phyloP scores from a whole-genome alignment of 2,888 invertebrate species.

The Apamea monoglypha region DNA sequence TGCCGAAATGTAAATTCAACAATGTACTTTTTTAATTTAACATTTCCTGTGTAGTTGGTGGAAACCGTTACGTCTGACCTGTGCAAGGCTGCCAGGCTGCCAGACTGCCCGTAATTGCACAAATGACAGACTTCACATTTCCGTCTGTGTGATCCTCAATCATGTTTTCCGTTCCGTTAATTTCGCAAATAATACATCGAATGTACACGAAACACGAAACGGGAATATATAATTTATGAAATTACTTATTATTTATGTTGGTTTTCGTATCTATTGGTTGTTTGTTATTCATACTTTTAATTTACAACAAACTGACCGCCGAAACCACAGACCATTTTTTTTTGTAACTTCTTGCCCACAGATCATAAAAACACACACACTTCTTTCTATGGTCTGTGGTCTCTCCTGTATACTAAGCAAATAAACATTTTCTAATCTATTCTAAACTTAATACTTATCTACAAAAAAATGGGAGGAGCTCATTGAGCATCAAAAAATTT shows the following conservation, averaged over 20 bases:
- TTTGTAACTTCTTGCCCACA: not conserved
- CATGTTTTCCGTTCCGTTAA: constrained; percentile 60
- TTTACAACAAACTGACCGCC: not conserved
- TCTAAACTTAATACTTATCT: not conserved
- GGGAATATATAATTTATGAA: constrained; percentile 51
- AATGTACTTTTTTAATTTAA: constrained; percentile 41
- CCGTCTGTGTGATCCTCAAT: constrained; percentile 59
- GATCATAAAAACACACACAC: no score
- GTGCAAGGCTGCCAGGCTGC: constrained; percentile 39
- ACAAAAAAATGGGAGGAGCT: not conserved
- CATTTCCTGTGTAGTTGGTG: constrained; percentile 46
- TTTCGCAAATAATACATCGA: constrained; percentile 63
- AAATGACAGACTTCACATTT: constrained; percentile 68
- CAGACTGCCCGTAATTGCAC: constrained; percentile 54
- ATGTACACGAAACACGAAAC: constrained; percentile 37
- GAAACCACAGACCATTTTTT: not conserved
- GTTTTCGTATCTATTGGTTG: constrained; percentile 40
- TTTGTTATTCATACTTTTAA: constrained; percentile 5
- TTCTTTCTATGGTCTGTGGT: no score
- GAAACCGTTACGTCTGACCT: constrained; percentile 56
- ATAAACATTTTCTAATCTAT: not conserved
- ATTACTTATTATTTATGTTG: constrained; percentile 32
- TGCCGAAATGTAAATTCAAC: constrained; percentile 26
- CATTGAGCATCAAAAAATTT: not conserved
- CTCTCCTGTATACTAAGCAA: not conserved